Conservation (phyloP, 1,140 invertebrate genomes). For the Idris sp. region DNA sequence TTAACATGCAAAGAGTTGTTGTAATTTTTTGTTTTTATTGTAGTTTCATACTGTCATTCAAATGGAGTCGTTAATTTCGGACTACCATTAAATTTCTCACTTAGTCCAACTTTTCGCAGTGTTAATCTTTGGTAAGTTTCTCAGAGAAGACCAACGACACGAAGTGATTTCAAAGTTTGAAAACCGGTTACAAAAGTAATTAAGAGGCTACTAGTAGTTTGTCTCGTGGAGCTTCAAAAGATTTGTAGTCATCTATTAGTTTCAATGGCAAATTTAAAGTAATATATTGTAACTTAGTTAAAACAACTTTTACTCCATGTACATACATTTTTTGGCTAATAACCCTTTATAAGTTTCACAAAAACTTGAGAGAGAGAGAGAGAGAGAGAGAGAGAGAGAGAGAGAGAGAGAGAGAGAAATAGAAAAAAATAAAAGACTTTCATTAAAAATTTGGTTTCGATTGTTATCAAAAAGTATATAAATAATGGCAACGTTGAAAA, state of each 20-base stretch:
- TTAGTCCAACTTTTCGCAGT: constrained; percentile 30
- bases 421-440: too few relatives aligned
- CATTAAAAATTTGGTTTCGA: too few relatives aligned
- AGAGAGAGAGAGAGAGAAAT: too few relatives aligned
- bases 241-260: constrained; percentile 33
- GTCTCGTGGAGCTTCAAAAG: constrained; percentile 28
- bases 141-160: constrained; percentile 35
- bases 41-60: constrained; percentile 2
- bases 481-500: too few relatives aligned
- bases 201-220: constrained; percentile 44
- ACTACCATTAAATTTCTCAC: constrained; percentile 31
- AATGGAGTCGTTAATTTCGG: constrained; percentile 26
- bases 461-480: too few relatives aligned
- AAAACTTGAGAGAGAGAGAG: not conserved
- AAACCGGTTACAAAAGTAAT: constrained; percentile 53
- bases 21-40: too few relatives aligned
- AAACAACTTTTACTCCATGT: constrained; percentile 5
- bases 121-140: constrained; percentile 51
- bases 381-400: too few relatives aligned
- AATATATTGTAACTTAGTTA: constrained; percentile 27
- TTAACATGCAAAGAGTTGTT: too few relatives aligned
- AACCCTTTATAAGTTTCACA: not conserved
- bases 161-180: constrained; percentile 46
- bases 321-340: not conserved
- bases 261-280: constrained; percentile 8